Evolutionary conservation across 2,888 invertebrate genomes (phyloP).

Genomic region (Ophion slaviceki): DNA sequence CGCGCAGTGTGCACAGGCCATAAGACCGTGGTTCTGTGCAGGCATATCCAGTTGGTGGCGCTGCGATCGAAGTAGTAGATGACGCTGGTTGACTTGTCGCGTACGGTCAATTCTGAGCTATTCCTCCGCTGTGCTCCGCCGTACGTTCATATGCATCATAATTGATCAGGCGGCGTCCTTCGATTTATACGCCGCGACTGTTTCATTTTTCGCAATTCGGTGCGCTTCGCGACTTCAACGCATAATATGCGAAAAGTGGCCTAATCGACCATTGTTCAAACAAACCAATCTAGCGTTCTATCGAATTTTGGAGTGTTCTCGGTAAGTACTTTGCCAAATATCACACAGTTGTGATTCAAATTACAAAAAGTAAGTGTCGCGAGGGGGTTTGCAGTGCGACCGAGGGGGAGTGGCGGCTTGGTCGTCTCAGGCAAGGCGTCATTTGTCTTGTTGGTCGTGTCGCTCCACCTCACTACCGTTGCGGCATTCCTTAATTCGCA

Average conservation of each 20-base stretch:
- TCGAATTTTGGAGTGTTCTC: background rate
- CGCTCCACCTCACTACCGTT: slow-evolving; percentile 28
- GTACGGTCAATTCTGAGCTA: background rate
- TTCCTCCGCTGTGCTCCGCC: background rate
- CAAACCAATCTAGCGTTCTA: background rate
- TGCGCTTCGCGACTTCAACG: background rate
- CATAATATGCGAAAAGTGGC: slow-evolving; percentile 20
- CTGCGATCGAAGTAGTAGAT: slow-evolving; percentile 10
- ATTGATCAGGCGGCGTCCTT: slow-evolving; percentile 32
- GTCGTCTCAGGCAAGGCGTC: slow-evolving; percentile 45
- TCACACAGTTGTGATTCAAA: background rate
- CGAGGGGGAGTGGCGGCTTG: slow-evolving; percentile 30
- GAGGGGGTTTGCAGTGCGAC: background rate
- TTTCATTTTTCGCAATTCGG: background rate
- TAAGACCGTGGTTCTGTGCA: no score
- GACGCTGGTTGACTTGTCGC: slow-evolving; percentile 4
- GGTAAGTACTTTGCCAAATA: slow-evolving; percentile 26
- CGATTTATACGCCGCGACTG: background rate
- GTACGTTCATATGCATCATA: background rate
- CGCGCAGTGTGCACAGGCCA: no score
- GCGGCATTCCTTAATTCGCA: slow-evolving; percentile 31
- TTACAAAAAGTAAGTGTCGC: slow-evolving; percentile 24
- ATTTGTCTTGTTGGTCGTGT: slow-evolving; percentile 53
- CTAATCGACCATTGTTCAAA: slow-evolving; percentile 4
- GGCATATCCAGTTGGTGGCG: background rate